These are phyloP conservation scores for Aplodontia rufa DNA, from an alignment of 2,113 vertebrate genomes.

Conservation along the genomic window DNA sequence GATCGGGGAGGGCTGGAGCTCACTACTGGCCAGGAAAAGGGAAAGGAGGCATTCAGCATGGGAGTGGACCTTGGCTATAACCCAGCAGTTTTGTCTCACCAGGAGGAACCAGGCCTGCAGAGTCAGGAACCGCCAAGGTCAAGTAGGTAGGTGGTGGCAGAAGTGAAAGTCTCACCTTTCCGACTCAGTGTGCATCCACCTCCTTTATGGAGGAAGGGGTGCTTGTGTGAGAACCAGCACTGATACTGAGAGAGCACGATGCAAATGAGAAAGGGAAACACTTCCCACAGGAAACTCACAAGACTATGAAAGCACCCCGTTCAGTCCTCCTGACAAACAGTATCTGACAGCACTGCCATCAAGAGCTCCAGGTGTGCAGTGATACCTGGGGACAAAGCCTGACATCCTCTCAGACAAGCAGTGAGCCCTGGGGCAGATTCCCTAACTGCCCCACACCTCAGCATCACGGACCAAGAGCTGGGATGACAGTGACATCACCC, in stretches of 20 bases:
- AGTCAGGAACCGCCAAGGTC: accelerated
- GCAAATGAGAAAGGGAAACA: not conserved
- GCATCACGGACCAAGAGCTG: not conserved
- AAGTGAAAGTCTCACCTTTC: not conserved
- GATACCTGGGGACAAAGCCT: not conserved
- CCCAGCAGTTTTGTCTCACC: not conserved
- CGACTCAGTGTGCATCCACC: not conserved
- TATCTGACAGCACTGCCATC: not conserved
- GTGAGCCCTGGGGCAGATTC: not conserved
- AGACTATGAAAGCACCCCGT: not conserved
- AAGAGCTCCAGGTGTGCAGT: not conserved
- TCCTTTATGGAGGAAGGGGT: not conserved
- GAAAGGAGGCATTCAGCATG: not conserved
- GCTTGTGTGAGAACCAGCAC: too few species aligned
- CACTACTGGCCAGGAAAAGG: not conserved
- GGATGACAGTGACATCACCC: not conserved
- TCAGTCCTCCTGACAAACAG: not conserved
- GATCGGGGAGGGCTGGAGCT: not conserved
- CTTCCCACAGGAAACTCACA: not conserved
- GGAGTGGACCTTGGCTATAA: not conserved
- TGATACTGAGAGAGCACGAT: not conserved
- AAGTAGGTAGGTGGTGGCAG: not conserved
- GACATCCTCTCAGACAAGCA: not conserved
- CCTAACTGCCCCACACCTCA: not conserved
- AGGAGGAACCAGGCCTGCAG: not conserved